Conservation (phyloP, 2,113 vertebrate species). For the Junco hyemalis region DNA sequence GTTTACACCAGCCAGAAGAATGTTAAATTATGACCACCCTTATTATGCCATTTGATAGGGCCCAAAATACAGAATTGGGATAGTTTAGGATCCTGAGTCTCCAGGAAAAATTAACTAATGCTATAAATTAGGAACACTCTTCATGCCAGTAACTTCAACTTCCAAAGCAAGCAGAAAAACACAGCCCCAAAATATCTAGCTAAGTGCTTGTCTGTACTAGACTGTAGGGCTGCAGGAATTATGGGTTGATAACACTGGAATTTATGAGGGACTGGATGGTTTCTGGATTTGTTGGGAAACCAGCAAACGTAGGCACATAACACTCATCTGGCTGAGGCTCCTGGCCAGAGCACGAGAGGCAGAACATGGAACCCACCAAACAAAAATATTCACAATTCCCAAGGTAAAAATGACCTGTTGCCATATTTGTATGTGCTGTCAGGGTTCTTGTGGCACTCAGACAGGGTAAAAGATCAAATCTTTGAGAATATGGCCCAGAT, state of each 20-base stretch:
- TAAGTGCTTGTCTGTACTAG: slow-evolving; percentile 23
- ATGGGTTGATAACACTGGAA: slow-evolving; percentile 46
- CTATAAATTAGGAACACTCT: slow-evolving; percentile 34
- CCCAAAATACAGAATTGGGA: neutral
- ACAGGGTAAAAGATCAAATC: neutral
- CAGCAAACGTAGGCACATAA: neutral
- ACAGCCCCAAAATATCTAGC: slow-evolving; percentile 1
- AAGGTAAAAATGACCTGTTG: accelerated
- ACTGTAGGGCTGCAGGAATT: slow-evolving; percentile 10
- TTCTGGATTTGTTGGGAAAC: neutral
- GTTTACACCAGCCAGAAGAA: slow-evolving; percentile 6
- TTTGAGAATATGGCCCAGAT: neutral
- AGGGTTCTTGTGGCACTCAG: neutral
- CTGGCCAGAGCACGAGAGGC: accelerated
- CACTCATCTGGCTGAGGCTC: neutral
- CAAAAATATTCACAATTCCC: neutral
- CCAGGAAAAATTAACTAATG: neutral
- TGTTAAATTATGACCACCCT: neutral
- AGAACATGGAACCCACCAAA: neutral
- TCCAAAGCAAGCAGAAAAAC: slow-evolving; percentile 44
- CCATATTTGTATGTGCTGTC: accelerated
- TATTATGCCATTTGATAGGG: neutral
- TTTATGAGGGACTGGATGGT: slow-evolving; percentile 19
- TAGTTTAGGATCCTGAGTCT: neutral
- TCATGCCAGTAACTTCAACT: slow-evolving; percentile 18